These are phyloP conservation scores for Sinopyrophorus schimmeli DNA, from an alignment of 2,888 invertebrate species.

Conservation along the genomic window DNA sequence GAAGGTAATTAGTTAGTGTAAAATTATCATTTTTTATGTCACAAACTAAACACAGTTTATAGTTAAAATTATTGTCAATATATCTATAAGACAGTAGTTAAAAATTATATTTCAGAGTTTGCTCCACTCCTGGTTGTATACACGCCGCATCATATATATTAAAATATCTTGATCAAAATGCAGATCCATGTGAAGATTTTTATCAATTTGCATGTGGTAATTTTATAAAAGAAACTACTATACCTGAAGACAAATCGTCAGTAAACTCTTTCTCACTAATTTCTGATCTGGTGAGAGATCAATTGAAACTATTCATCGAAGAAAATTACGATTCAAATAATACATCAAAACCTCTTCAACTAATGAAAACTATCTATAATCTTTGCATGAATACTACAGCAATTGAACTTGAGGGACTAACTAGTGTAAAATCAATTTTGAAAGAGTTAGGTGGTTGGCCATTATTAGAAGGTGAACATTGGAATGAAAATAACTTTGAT, in stretches of 20 bases:
- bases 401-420: slow-evolving; percentile 78
- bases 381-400: slow-evolving; percentile 85
- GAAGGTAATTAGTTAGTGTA: too few species aligned
- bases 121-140: slow-evolving; percentile 77
- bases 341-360: slow-evolving; percentile 72
- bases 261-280: slow-evolving; percentile 76
- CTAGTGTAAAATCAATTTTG: slow-evolving; percentile 72
- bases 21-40: too few species aligned
- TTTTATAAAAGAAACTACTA: slow-evolving; percentile 65
- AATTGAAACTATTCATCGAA: slow-evolving; percentile 70
- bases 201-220: slow-evolving; percentile 79
- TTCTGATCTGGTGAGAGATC: slow-evolving; percentile 73
- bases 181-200: slow-evolving; percentile 82
- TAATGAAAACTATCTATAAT: slow-evolving; percentile 80
- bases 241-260: slow-evolving; percentile 79
- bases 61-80: too few species aligned
- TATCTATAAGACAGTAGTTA: too few species aligned
- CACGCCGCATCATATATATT: slow-evolving; percentile 76
- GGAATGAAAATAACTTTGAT: slow-evolving; percentile 72
- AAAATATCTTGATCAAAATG: slow-evolving; percentile 57
- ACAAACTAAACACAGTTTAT: too few species aligned
- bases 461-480: slow-evolving; percentile 74
- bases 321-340: slow-evolving; percentile 61
- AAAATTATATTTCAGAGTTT: slow-evolving; percentile 51
- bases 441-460: slow-evolving; percentile 92